Conservation (phyloP, 2,113 vertebrate species). For the Heliornis fulica region DNA sequence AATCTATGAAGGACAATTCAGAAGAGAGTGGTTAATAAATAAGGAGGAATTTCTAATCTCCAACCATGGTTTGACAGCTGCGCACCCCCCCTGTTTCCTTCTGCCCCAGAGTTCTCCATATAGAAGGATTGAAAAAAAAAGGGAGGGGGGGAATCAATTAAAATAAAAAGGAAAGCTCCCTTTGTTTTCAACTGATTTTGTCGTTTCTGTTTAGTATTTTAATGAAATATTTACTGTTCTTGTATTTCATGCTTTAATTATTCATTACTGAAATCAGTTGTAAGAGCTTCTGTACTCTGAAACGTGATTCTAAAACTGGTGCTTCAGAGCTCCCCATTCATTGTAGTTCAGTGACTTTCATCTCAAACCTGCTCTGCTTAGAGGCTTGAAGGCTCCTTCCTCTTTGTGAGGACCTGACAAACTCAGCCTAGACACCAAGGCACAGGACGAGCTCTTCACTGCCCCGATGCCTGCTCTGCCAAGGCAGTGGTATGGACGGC, state of each 20-base stretch:
- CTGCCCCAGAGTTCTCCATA: not conserved
- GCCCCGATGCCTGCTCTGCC: not conserved
- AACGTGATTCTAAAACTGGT: not conserved
- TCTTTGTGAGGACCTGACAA: not conserved
- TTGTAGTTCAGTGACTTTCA: not conserved
- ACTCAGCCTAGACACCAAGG: not conserved
- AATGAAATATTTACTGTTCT: constrained; percentile 59
- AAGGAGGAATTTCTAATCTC: not conserved
- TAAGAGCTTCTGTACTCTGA: constrained; percentile 30
- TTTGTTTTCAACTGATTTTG: not conserved
- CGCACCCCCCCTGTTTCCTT: not conserved
- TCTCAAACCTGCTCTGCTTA: not conserved
- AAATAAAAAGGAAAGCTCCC: not conserved
- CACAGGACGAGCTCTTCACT: not conserved
- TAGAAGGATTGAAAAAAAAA: not conserved
- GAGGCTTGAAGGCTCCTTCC: not conserved
- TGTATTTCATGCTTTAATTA: constrained; percentile 47
- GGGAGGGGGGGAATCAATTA: no score
- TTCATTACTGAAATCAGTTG: constrained; percentile 27
- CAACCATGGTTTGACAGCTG: not conserved
- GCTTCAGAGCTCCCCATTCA: not conserved
- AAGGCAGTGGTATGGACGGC: fast-evolving
- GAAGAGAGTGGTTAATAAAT: not conserved
- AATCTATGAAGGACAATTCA: not conserved
- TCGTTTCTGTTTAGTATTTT: constrained; percentile 37